These are phyloP conservation scores for Lamproptera curius DNA, from an alignment of 2,888 invertebrate species.

Conservation along the genomic window DNA sequence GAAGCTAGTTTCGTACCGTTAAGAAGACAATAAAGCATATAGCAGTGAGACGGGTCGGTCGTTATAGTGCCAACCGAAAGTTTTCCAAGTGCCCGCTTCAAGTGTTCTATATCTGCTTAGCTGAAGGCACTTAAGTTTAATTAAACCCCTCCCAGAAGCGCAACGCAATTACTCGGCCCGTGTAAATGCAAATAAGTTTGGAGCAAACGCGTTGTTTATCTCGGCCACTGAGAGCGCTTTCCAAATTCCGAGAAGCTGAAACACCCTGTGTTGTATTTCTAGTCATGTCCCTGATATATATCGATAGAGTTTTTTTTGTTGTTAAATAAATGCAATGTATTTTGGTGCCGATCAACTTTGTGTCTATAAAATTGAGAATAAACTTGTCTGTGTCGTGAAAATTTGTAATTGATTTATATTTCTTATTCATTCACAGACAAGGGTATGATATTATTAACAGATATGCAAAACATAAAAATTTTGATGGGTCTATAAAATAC, in stretches of 20 bases:
- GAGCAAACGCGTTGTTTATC: conserved; percentile 64
- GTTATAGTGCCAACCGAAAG: conserved; percentile 52
- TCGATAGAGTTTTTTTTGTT: too few species aligned
- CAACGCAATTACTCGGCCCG: conserved; percentile 73
- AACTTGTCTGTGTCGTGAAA: too few species aligned
- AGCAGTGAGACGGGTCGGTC: conserved; percentile 8
- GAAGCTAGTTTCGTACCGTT: background rate
- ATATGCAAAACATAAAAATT: too few species aligned
- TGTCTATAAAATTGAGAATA: too few species aligned
- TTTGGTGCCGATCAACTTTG: too few species aligned
- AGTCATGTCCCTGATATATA: background rate
- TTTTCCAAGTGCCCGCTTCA: conserved; percentile 57
- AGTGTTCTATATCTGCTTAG: conserved; percentile 58
- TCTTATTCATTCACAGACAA: too few species aligned
- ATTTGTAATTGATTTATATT: too few species aligned
- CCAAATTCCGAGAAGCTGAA: conserved; percentile 28
- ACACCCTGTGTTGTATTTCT: conserved; percentile 11
- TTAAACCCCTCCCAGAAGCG: conserved; percentile 74
- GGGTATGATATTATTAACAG: too few species aligned
- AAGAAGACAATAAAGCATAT: conserved; percentile 1
- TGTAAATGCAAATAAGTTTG: conserved; percentile 76
- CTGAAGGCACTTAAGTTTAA: conserved; percentile 70
- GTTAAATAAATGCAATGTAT: too few species aligned
- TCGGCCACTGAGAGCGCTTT: conserved; percentile 46
- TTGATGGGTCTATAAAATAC: too few species aligned